Evolutionary conservation across 2,888 invertebrate genomes (phyloP).

Genomic region (Agonopterix arenella): DNA sequence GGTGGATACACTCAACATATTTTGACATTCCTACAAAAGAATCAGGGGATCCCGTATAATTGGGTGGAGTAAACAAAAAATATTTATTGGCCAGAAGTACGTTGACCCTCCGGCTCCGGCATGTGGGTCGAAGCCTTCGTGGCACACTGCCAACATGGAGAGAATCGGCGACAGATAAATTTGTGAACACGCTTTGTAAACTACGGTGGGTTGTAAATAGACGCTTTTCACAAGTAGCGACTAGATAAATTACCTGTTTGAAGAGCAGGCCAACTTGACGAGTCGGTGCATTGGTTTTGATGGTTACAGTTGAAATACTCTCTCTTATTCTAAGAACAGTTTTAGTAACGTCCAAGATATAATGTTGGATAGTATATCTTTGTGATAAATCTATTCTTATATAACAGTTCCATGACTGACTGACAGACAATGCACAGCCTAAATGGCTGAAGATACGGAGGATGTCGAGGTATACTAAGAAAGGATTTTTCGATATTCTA

Average conservation of each 20-base stretch:
- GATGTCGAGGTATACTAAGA: too few species aligned
- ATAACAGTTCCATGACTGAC: too few species aligned
- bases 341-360: too few species aligned
- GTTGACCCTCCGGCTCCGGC: constrained; percentile 20
- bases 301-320: too few species aligned
- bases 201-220: constrained; percentile 20
- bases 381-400: too few species aligned
- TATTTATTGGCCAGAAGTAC: constrained; percentile 33
- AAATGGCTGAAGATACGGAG: too few species aligned
- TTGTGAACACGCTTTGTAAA: constrained; percentile 25
- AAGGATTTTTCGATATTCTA: too few species aligned
- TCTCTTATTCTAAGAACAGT: too few species aligned
- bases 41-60: constrained; percentile 14
- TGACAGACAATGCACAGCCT: too few species aligned
- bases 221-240: not conserved
- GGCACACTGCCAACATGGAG: constrained; percentile 27
- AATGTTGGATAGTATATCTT: too few species aligned
- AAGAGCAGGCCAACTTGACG: too few species aligned
- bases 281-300: too few species aligned
- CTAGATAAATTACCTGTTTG: not conserved
- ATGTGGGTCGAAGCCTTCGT: constrained; percentile 31
- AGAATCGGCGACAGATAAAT: constrained; percentile 28
- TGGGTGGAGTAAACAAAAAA: constrained; percentile 40
- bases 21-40: constrained; percentile 9
- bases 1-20: not conserved